Base-by-base conservation (phyloP, 2,113 vertebrate genomes). In the Cyphomyrus discorhynchus region DNA sequence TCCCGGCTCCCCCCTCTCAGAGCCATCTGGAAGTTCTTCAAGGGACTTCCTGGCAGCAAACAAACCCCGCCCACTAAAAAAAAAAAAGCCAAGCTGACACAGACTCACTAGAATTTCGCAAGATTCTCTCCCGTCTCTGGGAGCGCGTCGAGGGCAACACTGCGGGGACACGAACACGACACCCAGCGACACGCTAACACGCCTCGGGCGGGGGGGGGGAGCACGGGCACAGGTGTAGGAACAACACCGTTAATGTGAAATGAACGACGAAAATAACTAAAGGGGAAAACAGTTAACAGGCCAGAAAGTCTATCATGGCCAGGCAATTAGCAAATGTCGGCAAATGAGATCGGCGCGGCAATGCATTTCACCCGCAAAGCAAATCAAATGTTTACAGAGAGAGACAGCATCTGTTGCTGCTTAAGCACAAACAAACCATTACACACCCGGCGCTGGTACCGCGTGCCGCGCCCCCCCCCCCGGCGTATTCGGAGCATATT, bases 321-420 rank as follows among this genome's bases (percentile, higher is more conserved):
- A 52, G 50, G 49, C 82, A 84, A 84, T 84, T 84, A 84, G 39
- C 45, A 84, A 46, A 84, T 47, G 35, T 39, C 39, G 45, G 21
- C 85, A 42, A 56, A 53, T 56, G 46, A 53, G 50, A 53, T 39
- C 3, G 50, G 85, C 49, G 13, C 2, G 24, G 49, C n/a, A 3
- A 35, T 17, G 46, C 45, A 52, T 35, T 15, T 50, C n/a, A 24
- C 27, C 27, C 27, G 6, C 47, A 15, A 87, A 87, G 85, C 85
- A 87, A 87, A 86, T 83, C 45, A 86, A 86, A 87, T 87, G 85
- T 53, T 87, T 53, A 87, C 85, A 27, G 47, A 87, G 49, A 53
- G 47, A n/a, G 47, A 17, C 13, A 31, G 50, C 21, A 53, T 35
- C 85, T 87, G 85, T 87, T 87, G 13, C 50, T 39, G 46, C 21